Conservation (phyloP, 2,888 invertebrate genomes). For the Theretra japonica region DNA sequence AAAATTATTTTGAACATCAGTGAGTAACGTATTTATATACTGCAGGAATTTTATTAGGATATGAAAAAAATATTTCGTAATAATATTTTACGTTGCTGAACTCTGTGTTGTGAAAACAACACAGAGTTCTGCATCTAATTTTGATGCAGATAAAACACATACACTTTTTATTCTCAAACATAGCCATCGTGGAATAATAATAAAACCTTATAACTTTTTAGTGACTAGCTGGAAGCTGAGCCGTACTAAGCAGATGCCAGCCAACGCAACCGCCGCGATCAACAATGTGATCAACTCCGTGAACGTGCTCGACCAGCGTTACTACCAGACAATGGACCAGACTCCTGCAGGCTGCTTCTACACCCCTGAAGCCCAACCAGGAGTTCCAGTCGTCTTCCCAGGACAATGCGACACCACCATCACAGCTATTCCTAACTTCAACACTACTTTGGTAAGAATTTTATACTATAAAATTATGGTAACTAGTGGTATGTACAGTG, state of each 20-base stretch:
- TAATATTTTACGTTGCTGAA: too few species aligned
- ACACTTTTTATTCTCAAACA: too few species aligned
- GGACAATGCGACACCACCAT: conserved; percentile 66
- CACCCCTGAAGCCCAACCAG: conserved; percentile 60
- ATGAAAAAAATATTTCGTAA: too few species aligned
- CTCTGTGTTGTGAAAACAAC: too few species aligned
- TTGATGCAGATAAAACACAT: too few species aligned
- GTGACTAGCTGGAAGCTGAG: conserved; percentile 73
- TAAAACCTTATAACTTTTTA: conserved; percentile 35
- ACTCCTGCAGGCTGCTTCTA: conserved; percentile 66
- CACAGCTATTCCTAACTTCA: conserved; percentile 55
- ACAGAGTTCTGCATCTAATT: too few species aligned
- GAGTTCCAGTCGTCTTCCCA: conserved; percentile 62
- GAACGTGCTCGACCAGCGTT: conserved; percentile 56
- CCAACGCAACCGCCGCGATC: conserved; percentile 48
- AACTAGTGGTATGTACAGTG: too few species aligned
- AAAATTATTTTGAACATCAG: too few species aligned
- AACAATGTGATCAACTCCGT: conserved; percentile 49
- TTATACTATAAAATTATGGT: too few species aligned
- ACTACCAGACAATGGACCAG: conserved; percentile 56
- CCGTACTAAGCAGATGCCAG: conserved; percentile 52
- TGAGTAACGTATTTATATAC: too few species aligned
- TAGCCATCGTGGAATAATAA: too few species aligned
- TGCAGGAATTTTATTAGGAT: too few species aligned
- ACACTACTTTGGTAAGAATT: conserved; percentile 49